Conservation (phyloP, 2,797 vertebrate genomes). For the Manis pentadactyla region DNA sequence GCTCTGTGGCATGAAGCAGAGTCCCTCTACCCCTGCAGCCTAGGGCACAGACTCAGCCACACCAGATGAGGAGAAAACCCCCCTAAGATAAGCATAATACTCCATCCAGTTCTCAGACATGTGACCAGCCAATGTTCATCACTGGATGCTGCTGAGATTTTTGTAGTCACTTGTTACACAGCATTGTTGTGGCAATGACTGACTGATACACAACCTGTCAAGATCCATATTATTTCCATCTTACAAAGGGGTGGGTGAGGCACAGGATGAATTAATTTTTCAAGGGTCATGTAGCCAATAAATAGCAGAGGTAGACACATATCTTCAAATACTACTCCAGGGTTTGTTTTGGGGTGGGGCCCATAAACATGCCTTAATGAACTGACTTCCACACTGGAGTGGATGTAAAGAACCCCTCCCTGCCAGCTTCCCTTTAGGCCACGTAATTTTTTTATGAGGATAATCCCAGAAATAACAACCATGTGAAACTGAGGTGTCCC, state of each 20-base stretch:
- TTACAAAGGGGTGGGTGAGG: neutral
- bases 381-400: neutral
- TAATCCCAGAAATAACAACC: neutral
- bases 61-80: neutral
- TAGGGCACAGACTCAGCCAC: neutral
- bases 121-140: neutral
- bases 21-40: neutral
- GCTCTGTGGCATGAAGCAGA: neutral
- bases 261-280: constrained; percentile 12
- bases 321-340: neutral
- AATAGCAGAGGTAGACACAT: neutral
- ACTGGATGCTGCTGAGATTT: neutral
- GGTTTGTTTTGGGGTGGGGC: neutral
- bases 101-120: neutral
- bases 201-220: neutral
- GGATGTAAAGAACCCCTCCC: neutral
- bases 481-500: neutral
- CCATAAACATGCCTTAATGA: constrained; percentile 5
- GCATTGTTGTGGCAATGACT: neutral
- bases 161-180: neutral
- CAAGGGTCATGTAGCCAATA: neutral
- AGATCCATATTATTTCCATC: neutral
- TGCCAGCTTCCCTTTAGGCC: neutral
- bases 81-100: neutral
- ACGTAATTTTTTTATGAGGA: neutral